phyloP scores from a whole-genome alignment of 1,140 invertebrate genomes.

The Danaus melanippus region DNA sequence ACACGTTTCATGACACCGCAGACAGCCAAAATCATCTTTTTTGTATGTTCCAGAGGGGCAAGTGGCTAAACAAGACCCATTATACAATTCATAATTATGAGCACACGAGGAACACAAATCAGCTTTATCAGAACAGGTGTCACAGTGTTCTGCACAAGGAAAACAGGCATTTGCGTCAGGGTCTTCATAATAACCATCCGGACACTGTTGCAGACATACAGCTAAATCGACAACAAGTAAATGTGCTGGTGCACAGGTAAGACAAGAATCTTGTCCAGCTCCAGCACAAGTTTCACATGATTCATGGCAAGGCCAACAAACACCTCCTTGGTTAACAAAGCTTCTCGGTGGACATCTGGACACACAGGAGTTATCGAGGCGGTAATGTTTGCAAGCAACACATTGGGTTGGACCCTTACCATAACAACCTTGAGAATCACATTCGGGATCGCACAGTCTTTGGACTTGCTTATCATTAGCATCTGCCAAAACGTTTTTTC shows the following conservation, averaged over 20 bases:
- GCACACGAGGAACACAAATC: conserved; percentile 88
- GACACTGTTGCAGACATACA: conserved; percentile 86
- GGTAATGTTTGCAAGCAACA: conserved; percentile 83
- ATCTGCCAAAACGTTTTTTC: conserved; percentile 70
- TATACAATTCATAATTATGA: conserved; percentile 84
- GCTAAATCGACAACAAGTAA: conserved; percentile 84
- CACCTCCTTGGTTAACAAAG: conserved; percentile 82
- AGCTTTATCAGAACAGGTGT: conserved; percentile 84
- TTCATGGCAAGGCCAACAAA: conserved; percentile 87
- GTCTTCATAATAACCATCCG: conserved; percentile 89
- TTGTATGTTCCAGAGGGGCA: conserved; percentile 87
- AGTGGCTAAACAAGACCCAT: conserved; percentile 84
- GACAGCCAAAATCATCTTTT: conserved; percentile 87
- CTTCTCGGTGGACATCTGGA: conserved; percentile 85
- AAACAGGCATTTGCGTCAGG: conserved; percentile 81
- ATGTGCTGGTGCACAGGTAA: conserved; percentile 85
- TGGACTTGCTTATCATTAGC: conserved; percentile 77
- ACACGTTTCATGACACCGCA: conserved; percentile 83
- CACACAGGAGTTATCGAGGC: conserved; percentile 85
- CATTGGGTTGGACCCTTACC: conserved; percentile 86
- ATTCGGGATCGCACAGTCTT: conserved; percentile 86
- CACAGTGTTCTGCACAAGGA: conserved; percentile 83
- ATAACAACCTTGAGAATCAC: conserved; percentile 86
- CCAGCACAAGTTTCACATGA: conserved; percentile 88
- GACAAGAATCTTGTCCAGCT: conserved; percentile 85